Percentiles rank a stretch among this genome's conserved stretches.
Evolutionary conservation across 2,113 vertebrate genomes (phyloP).

Genomic region (Rhinichthys klamathensis): DNA sequence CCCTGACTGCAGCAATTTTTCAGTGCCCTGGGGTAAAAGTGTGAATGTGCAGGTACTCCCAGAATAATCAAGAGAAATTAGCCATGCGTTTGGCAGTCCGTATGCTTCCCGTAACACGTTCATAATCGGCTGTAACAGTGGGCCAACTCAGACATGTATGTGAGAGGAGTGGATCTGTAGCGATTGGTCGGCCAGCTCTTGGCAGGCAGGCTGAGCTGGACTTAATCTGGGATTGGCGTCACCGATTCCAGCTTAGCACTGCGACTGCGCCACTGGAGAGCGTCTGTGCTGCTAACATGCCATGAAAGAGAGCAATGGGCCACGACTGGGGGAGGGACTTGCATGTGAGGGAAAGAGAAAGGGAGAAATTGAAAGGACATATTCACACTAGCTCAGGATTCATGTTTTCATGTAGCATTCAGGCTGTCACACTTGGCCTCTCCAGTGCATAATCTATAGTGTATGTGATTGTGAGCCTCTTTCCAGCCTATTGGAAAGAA

Average conservation of each 20-base stretch:
- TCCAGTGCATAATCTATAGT: background rate
- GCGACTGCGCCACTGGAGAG: constrained; percentile 33
- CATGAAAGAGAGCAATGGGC: constrained; percentile 28
- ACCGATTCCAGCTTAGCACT: constrained; percentile 64
- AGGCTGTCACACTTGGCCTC: background rate
- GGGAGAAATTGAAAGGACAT: constrained; percentile 26
- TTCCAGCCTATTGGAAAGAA: constrained; percentile 2
- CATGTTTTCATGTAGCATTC: constrained; percentile 8
- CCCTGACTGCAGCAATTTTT: constrained; percentile 1
- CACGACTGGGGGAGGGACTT: background rate
- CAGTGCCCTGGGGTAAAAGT: background rate
- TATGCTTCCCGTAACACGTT: constrained; percentile 75
- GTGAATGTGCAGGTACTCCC: background rate
- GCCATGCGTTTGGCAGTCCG: constrained; percentile 50
- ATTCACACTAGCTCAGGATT: background rate
- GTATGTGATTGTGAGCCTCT: background rate
- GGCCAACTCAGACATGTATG: constrained; percentile 53
- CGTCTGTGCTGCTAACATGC: constrained; percentile 23
- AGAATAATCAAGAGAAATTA: background rate
- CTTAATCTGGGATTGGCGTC: constrained; percentile 76
- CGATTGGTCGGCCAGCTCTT: constrained; percentile 41
- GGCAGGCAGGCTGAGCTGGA: constrained; percentile 67
- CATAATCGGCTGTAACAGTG: constrained; percentile 72
- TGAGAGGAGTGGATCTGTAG: constrained; percentile 36
- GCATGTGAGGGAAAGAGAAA: constrained; percentile 21